Percentiles rank a stretch among this genome's conserved stretches.
phyloP scores from a whole-genome alignment of 2,797 vertebrate genomes.

The Simalia tracyae region DNA sequence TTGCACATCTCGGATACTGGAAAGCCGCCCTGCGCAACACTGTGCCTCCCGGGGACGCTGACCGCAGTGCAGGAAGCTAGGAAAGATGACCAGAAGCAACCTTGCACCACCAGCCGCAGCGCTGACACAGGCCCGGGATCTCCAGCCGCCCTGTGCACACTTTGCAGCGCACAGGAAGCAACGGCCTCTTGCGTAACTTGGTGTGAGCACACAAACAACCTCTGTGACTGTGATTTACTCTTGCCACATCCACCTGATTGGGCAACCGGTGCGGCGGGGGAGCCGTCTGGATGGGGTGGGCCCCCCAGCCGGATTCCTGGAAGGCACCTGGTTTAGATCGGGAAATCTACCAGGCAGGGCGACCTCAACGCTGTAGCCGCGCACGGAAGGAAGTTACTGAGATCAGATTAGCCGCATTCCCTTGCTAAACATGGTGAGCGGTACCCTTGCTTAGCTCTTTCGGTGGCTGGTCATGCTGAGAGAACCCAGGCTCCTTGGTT shows the following conservation, averaged over 20 bases:
- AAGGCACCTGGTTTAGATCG: neutral
- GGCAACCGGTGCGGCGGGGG: neutral
- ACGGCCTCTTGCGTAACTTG: neutral
- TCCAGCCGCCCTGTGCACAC: neutral
- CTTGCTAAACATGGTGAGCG: neutral
- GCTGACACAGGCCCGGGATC: neutral
- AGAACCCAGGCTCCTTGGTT: neutral
- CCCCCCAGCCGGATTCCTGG: neutral
- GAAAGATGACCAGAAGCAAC: neutral
- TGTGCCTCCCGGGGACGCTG: too few relatives aligned
- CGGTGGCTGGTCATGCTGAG: neutral
- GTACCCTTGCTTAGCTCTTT: neutral
- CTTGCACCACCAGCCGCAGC: neutral
- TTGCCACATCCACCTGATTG: neutral
- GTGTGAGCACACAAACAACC: neutral
- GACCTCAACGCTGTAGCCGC: fast-evolving
- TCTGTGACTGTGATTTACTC: neutral
- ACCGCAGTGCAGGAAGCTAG: neutral
- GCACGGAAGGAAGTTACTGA: neutral
- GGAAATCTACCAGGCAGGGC: neutral
- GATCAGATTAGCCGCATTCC: neutral
- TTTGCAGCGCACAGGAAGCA: neutral
- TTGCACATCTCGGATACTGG: neutral
- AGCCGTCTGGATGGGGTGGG: neutral
- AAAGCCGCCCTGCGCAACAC: neutral